These are phyloP conservation scores for Eudemis profundana DNA, from an alignment of 2,888 invertebrate species.

Conservation along the genomic window DNA sequence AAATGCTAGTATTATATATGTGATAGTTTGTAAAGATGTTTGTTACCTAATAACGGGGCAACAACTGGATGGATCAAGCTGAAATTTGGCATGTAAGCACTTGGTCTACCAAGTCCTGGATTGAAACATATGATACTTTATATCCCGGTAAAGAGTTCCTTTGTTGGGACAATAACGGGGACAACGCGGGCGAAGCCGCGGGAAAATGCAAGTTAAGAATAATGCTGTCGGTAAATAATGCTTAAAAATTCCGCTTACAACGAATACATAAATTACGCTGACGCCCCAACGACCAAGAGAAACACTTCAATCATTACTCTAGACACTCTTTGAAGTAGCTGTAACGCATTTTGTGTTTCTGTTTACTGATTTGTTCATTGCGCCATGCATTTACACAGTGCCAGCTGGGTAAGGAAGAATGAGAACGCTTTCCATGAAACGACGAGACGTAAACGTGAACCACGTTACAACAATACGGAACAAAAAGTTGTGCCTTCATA, in stretches of 20 bases:
- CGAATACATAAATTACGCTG: constrained; percentile 7
- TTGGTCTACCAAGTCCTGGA: too few relatives aligned
- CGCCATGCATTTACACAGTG: constrained; percentile 61
- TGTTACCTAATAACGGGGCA: too few relatives aligned
- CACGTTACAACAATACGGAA: constrained; percentile 19
- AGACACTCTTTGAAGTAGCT: constrained; percentile 72
- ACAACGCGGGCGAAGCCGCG: too few relatives aligned
- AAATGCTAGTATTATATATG: too few relatives aligned
- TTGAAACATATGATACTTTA: too few relatives aligned
- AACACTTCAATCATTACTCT: constrained; percentile 70
- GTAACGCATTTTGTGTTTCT: constrained; percentile 63
- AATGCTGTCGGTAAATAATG: background rate
- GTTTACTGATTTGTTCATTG: constrained; percentile 68
- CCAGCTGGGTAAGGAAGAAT: constrained; percentile 59
- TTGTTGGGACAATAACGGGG: too few relatives aligned
- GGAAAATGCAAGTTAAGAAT: background rate
- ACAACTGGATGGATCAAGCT: too few relatives aligned
- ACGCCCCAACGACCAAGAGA: constrained; percentile 62
- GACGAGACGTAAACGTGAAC: constrained; percentile 17
- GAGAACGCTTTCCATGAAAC: constrained; percentile 54
- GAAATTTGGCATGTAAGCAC: too few relatives aligned
- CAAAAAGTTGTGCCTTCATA: constrained; percentile 12
- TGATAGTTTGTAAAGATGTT: too few relatives aligned
- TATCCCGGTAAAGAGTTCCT: too few relatives aligned
- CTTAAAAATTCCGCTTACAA: background rate